These are phyloP conservation scores for Aix galericulata DNA, from an alignment of 2,113 vertebrate species.

Conservation along the genomic window DNA sequence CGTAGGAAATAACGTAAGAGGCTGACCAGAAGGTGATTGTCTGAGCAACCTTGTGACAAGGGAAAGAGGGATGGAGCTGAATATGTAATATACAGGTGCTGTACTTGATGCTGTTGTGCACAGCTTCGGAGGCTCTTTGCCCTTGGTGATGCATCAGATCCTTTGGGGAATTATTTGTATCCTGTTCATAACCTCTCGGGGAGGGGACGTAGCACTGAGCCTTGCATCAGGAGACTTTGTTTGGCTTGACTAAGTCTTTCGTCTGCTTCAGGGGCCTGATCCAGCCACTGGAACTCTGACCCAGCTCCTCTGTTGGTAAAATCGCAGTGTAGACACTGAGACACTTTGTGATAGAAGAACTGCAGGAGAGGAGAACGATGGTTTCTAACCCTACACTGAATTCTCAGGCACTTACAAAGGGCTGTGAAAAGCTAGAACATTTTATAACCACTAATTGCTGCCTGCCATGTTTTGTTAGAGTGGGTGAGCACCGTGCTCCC, in stretches of 20 bases:
- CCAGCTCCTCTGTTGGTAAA: background rate
- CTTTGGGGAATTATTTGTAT: background rate
- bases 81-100: background rate
- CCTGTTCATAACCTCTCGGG: background rate
- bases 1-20: background rate
- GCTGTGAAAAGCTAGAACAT: slow-evolving; percentile 22
- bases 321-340: background rate
- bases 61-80: background rate
- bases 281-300: background rate
- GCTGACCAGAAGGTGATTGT: background rate
- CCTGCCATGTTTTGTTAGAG: background rate
- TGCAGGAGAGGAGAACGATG: background rate
- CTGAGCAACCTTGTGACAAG: background rate
- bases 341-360: background rate
- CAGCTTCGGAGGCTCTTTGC: slow-evolving; percentile 13
- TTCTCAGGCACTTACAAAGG: background rate
- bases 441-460: slow-evolving; percentile 37
- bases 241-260: background rate
- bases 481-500: background rate
- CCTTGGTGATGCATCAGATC: background rate
- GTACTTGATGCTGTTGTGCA: background rate
- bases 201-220: background rate
- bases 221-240: background rate
- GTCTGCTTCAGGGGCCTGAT: background rate
- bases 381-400: background rate